These are phyloP conservation scores for Hemiprocne comata DNA, from an alignment of 2,113 vertebrate species.

Conservation along the genomic window DNA sequence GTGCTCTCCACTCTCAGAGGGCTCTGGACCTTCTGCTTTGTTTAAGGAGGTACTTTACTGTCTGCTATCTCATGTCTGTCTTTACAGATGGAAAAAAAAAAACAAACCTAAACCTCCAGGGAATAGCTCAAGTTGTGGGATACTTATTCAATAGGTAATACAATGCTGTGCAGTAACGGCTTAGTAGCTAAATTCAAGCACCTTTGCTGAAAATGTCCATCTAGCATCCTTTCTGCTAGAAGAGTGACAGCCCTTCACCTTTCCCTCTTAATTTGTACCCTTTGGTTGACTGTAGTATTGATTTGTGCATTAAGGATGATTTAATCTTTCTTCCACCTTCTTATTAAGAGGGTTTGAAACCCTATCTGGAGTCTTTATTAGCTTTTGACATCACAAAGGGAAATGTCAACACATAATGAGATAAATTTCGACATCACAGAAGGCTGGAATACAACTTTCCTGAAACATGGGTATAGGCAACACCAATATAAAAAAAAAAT, in stretches of 20 bases:
- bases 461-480: not conserved
- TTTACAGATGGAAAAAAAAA: not conserved
- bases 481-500: not conserved
- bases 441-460: not conserved
- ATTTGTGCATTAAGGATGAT: constrained; percentile 56
- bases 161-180: not conserved
- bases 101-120: not conserved
- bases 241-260: constrained; percentile 25
- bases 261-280: constrained; percentile 41
- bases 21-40: not conserved
- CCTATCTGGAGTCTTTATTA: constrained; percentile 53
- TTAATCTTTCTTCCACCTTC: constrained; percentile 51
- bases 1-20: not conserved
- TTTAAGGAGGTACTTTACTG: not conserved
- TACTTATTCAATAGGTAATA: not conserved
- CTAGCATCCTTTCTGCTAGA: not conserved
- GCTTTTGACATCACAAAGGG: constrained; percentile 43
- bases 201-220: not conserved
- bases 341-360: constrained; percentile 26
- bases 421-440: constrained; percentile 24
- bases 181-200: not conserved
- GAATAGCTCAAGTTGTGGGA: not conserved
- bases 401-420: constrained; percentile 43
- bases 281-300: constrained; percentile 35
- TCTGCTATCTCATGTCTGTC: not conserved